Conservation (phyloP, 2,113 vertebrate species). For the Megaceryle torquata region DNA sequence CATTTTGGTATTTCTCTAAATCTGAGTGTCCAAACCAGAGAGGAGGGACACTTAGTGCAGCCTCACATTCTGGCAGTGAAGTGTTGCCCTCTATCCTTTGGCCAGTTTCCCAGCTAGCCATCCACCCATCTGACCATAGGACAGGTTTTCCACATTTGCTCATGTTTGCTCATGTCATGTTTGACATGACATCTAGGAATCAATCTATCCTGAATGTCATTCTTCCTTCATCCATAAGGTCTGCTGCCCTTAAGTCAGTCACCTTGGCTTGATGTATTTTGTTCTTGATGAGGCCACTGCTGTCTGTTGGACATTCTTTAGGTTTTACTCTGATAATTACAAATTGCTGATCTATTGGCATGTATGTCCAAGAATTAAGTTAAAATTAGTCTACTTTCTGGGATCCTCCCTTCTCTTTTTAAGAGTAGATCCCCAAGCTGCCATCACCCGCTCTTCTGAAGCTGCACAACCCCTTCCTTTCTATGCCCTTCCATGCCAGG, state of each 20-base stretch:
- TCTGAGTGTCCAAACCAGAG: not conserved
- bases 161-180: not conserved
- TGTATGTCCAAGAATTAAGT: not conserved
- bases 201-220: not conserved
- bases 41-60: not conserved
- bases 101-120: not conserved
- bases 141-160: not conserved
- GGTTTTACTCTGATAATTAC: not conserved
- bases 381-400: not conserved
- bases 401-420: not conserved
- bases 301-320: not conserved
- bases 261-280: not conserved
- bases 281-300: not conserved
- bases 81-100: not conserved
- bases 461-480: not conserved
- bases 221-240: not conserved
- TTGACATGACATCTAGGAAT: not conserved
- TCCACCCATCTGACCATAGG: not conserved
- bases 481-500: no score
- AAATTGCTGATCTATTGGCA: not conserved
- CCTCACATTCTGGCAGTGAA: not conserved
- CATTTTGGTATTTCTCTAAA: not conserved
- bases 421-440: not conserved
- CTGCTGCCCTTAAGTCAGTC: rapidly evolving
- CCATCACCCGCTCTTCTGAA: not conserved